Evolutionary conservation across 2,113 vertebrate species (phyloP).

Genomic region (Otocyon megalotis): DNA sequence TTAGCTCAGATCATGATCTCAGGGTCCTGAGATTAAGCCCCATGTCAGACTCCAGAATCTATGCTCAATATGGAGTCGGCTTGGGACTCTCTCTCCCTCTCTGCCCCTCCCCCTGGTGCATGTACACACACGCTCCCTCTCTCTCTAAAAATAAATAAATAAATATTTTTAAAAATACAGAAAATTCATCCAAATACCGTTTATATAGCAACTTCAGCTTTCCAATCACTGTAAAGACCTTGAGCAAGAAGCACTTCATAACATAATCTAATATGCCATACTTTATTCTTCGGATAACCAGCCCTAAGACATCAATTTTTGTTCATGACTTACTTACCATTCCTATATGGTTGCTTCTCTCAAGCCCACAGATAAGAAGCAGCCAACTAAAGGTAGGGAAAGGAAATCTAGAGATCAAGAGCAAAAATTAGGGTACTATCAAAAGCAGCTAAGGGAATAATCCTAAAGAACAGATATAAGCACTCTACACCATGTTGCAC

Average conservation of each 20-base stretch:
- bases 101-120: background rate
- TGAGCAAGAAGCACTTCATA: background rate
- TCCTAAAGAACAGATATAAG: background rate
- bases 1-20: background rate
- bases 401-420: background rate
- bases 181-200: background rate
- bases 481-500: background rate
- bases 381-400: background rate
- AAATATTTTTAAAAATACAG: background rate
- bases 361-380: background rate
- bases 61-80: background rate
- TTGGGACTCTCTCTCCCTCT: background rate
- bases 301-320: background rate
- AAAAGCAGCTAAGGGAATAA: background rate
- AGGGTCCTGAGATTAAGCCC: background rate
- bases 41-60: background rate
- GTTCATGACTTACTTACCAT: background rate
- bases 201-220: background rate
- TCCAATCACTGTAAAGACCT: background rate
- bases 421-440: background rate
- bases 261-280: background rate
- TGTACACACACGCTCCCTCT: background rate
- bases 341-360: background rate
- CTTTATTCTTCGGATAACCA: background rate
- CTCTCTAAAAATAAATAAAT: background rate